A percentile compares a stretch with the other conserved stretches of the same genome.
Conservation (phyloP, 2,113 vertebrate genomes). For the Ondatra zibethicus region DNA sequence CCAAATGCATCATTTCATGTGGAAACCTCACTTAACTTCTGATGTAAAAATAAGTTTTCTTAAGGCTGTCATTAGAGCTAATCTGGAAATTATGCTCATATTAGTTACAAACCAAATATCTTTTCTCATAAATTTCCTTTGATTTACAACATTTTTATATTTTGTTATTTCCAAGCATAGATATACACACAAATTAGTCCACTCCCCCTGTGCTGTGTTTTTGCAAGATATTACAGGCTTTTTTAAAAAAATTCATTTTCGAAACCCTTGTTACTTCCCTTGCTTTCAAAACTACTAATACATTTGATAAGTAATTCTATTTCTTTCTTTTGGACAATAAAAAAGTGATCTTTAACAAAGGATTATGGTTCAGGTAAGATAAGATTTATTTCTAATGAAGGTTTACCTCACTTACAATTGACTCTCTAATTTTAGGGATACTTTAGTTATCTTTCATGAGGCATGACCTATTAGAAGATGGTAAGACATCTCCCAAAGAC, state of each 20-base stretch:
- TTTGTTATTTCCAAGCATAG: not conserved
- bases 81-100: not conserved
- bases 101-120: not conserved
- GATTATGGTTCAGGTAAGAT: not conserved
- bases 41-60: slow-evolving; percentile 35
- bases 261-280: not conserved
- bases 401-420: not conserved
- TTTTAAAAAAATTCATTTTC: not conserved
- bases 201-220: not conserved
- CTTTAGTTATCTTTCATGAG: not conserved
- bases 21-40: not conserved
- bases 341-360: not conserved
- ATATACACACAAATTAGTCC: not conserved
- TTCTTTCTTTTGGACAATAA: not conserved
- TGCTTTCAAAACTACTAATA: not conserved
- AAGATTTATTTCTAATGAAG: not conserved
- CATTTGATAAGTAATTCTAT: not conserved
- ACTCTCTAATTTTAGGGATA: not conserved
- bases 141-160: not conserved
- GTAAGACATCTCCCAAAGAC: not conserved
- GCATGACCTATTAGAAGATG: not conserved
- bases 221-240: not conserved
- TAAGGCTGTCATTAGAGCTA: not conserved
- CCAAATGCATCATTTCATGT: not conserved
- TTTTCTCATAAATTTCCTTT: not conserved